Percentiles rank a stretch among this genome's conserved stretches.
These are phyloP conservation scores for Casuarius casuarius DNA, from an alignment of 2,113 vertebrate genomes.

Conservation along the genomic window DNA sequence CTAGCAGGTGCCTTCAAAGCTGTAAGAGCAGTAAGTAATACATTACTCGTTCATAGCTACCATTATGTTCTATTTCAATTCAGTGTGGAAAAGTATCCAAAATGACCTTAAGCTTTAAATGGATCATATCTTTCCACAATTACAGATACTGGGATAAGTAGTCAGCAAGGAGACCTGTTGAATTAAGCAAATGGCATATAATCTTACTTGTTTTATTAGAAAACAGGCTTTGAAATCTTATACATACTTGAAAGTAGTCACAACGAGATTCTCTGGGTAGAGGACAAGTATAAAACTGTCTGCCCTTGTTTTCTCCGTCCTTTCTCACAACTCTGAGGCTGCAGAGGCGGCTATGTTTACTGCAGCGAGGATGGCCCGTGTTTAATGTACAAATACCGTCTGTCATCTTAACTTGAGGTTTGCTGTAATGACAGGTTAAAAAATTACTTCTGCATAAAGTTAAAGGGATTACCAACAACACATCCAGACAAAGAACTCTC, in stretches of 20 bases:
- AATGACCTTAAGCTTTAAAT: neutral
- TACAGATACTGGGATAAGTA: neutral
- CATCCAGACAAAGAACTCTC: neutral
- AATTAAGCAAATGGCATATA: neutral
- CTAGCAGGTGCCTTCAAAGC: neutral
- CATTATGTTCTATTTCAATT: neutral
- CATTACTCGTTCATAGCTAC: neutral
- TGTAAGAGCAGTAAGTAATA: neutral
- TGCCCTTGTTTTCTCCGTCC: conserved; percentile 89
- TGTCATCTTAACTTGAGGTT: conserved; percentile 14
- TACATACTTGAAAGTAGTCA: conserved; percentile 88
- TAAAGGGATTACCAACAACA: neutral
- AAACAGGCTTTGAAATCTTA: neutral
- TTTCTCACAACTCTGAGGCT: conserved; percentile 86
- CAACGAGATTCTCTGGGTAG: conserved; percentile 83
- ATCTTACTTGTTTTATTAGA: neutral
- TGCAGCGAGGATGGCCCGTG: conserved; percentile 78
- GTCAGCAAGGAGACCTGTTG: neutral
- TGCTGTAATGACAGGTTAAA: conserved; percentile 71
- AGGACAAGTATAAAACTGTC: conserved; percentile 89
- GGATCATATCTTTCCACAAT: neutral
- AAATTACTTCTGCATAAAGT: neutral
- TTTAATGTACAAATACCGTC: neutral
- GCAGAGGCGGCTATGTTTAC: conserved; percentile 78
- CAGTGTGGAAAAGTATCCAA: neutral